Evolutionary conservation across 1,140 invertebrate species (phyloP).

Genomic region (Lordiphosa stackelbergi): DNA sequence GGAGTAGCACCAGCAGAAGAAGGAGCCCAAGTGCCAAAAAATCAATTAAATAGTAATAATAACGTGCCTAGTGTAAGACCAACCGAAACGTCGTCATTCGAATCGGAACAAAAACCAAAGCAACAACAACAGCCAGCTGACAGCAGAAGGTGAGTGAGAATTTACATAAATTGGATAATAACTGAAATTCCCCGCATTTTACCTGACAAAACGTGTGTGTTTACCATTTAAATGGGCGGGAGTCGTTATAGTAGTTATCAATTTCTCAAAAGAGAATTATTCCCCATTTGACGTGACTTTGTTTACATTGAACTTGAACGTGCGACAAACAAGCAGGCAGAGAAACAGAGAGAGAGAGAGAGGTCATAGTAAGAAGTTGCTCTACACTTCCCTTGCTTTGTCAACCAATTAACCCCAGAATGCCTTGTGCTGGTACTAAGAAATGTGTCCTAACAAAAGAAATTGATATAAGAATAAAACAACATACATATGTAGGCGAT

Average conservation of each 20-base stretch:
- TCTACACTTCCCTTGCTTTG: too few species aligned
- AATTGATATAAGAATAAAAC: too few species aligned
- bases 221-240: constrained; percentile 12
- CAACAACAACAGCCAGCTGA: constrained; percentile 21
- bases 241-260: constrained; percentile 33
- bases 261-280: constrained; percentile 12
- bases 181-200: not conserved
- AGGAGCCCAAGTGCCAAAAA: constrained; percentile 60
- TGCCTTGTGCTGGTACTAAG: too few species aligned
- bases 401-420: too few species aligned
- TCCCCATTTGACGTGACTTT: constrained; percentile 30
- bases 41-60: constrained; percentile 51
- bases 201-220: not conserved
- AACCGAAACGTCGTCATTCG: constrained; percentile 28
- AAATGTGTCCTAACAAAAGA: not conserved
- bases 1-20: constrained; percentile 9
- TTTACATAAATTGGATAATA: constrained; percentile 19
- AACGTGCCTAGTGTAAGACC: constrained; percentile 38
- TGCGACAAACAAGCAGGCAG: constrained; percentile 10
- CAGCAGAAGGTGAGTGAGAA: constrained; percentile 34
- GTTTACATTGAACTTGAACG: constrained; percentile 29
- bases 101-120: constrained; percentile 16
- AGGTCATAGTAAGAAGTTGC: not conserved
- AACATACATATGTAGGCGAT: too few species aligned
- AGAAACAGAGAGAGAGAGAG: not conserved